Evolutionary conservation across 2,797 vertebrate genomes (phyloP), one percentile per base, ranked within the genome.

Genomic region (Strix occidentalis): DNA sequence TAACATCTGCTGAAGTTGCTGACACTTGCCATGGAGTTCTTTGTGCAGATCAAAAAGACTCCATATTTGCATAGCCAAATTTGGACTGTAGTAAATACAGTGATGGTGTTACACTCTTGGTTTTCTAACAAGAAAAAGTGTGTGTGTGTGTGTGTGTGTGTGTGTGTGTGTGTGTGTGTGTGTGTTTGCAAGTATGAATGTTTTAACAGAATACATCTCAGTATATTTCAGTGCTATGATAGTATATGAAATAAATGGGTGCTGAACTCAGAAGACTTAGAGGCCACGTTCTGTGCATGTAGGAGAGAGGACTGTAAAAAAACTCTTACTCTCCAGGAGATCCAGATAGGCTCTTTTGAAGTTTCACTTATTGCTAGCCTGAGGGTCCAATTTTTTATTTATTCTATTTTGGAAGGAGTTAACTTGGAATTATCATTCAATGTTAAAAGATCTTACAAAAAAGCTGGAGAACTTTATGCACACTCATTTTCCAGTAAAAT

Each of bases 401-500:
- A 28, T 48, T 91, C 56, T 48, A 12, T 78, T 95, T 95, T 85
- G 33, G n/a, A 74, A 92, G 35, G 56, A 92, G 41, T 54, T 29
- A 60, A 82, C n/a, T 64, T 65, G 64, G 61, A 90, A 82, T 96
- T 92, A 95, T 63, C 41, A 74, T 78, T 90, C 61, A 15, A 6
- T 19, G 45, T 90, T 84, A 90, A 81, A 91, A 95, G 41, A 63
- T 20, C 61, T 80, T 78, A 48, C 24, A 46, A 65, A 96, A 94
- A 96, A 63, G 1, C 48, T 85, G 43, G 16, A 66, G 18, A 89
- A 80, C 6, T 92, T 95, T 93, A 91, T 87, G 16, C 37, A 33
- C 77, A 28, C 16, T 71, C 51, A 95, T 96, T 98, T 96, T 87
- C 76, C 63, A 84, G 77, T 94, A 77, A 95, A 96, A 97, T 93